These are phyloP conservation scores for Melikaiella ostensackeni DNA, from an alignment of 2,888 invertebrate genomes.

Conservation along the genomic window DNA sequence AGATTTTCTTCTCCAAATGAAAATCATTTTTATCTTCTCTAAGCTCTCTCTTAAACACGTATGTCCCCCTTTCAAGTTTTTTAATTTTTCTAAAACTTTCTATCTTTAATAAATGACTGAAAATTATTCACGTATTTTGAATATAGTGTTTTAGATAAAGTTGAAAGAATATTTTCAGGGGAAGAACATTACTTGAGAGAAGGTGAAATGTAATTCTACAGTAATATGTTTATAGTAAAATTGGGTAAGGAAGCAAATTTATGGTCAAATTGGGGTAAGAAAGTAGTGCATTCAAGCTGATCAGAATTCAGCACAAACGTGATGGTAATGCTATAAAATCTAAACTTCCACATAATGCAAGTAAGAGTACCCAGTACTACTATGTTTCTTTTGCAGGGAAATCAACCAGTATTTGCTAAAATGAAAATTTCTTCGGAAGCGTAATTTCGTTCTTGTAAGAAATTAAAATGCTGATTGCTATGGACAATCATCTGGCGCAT, in stretches of 20 bases:
- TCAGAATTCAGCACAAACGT: background rate
- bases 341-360: background rate
- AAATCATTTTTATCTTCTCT: background rate
- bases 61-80: background rate
- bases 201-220: background rate
- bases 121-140: no score
- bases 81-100: background rate
- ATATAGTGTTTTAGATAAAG: no score
- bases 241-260: background rate
- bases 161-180: no score
- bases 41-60: background rate
- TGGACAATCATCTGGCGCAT: background rate
- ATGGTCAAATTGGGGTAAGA: background rate
- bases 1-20: constrained; percentile 11
- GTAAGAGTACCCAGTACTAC: background rate
- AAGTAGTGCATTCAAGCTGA: constrained; percentile 10
- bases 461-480: background rate
- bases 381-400: background rate
- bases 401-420: background rate
- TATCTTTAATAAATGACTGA: background rate
- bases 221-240: background rate
- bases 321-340: constrained; percentile 6
- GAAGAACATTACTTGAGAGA: background rate
- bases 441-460: background rate
- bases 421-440: background rate